phyloP scores from a whole-genome alignment of 2,113 vertebrate species.

The Rhegmatorhina hoffmannsi region DNA sequence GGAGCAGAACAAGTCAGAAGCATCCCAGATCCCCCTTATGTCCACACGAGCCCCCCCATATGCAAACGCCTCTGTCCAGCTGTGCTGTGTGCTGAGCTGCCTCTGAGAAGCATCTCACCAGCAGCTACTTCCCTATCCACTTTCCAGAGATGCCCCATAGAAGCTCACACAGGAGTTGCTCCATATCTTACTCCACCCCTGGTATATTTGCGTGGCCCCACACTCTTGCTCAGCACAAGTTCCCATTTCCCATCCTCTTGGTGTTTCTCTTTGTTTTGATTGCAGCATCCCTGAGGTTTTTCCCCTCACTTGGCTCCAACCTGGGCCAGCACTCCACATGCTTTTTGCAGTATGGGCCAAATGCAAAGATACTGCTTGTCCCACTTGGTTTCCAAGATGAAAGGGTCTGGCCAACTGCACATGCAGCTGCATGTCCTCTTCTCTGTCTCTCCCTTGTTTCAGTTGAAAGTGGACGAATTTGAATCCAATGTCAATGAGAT shows the following conservation, averaged over 20 bases:
- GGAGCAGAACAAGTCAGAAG: not conserved
- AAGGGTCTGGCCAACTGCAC: not conserved
- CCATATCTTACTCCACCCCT: not conserved
- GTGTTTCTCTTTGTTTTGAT: not conserved
- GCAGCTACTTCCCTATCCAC: not conserved
- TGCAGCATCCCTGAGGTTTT: not conserved
- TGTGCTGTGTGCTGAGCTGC: not conserved
- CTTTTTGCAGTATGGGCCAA: not conserved
- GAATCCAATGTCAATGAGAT: constrained; percentile 98
- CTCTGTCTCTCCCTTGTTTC: constrained; percentile 37
- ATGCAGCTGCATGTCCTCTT: not conserved
- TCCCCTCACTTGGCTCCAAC: not conserved
- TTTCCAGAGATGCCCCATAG: not conserved
- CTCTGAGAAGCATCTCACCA: not conserved
- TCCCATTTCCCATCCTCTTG: not conserved
- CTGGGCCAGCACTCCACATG: not conserved
- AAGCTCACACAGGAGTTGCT: not conserved
- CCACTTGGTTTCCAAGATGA: not conserved
- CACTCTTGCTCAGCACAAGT: not conserved
- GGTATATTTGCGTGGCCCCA: not conserved
- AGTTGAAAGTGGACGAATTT: constrained; percentile 98
- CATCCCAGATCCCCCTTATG: not conserved
- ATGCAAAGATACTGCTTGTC: not conserved
- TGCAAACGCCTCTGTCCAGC: not conserved
- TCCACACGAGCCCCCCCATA: not conserved